Evolutionary conservation across 2,888 invertebrate genomes (phyloP).

Genomic region (Yponomeuta malinellus): DNA sequence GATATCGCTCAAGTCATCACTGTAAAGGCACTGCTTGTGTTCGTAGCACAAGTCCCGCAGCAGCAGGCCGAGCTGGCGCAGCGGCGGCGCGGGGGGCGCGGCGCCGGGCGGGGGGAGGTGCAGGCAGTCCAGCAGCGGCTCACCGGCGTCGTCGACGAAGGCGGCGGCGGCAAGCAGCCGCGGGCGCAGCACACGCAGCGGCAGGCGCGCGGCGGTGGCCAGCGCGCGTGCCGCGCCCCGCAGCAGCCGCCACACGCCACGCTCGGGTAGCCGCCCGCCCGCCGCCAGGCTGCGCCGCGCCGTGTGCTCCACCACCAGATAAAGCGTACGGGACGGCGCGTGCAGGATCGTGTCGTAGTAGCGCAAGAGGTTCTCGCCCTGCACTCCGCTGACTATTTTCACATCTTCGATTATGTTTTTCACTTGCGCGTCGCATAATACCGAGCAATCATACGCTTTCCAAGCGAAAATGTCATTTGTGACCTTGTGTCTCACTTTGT

Average conservation of each 20-base stretch:
- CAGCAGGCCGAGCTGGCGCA: slow-evolving; percentile 53
- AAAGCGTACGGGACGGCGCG: slow-evolving; percentile 62
- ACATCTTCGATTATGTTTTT: slow-evolving; percentile 61
- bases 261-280: slow-evolving; percentile 51
- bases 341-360: slow-evolving; percentile 67
- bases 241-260: slow-evolving; percentile 60
- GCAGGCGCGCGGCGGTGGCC: slow-evolving; percentile 42
- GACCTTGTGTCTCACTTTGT: slow-evolving; percentile 72
- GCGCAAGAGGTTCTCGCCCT: slow-evolving; percentile 50
- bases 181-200: slow-evolving; percentile 45
- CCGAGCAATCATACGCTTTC: slow-evolving; percentile 66
- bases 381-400: slow-evolving; percentile 54
- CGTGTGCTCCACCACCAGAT: slow-evolving; percentile 64
- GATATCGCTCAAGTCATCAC: slow-evolving; percentile 56
- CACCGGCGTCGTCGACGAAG: slow-evolving; percentile 50
- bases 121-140: slow-evolving; percentile 60
- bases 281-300: slow-evolving; percentile 52
- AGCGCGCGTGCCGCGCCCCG: slow-evolving; percentile 53
- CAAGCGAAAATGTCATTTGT: slow-evolving; percentile 68
- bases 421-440: slow-evolving; percentile 59
- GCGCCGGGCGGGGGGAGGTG: slow-evolving; percentile 32
- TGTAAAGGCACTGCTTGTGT: slow-evolving; percentile 38
- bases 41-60: slow-evolving; percentile 41
- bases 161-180: slow-evolving; percentile 46
- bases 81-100: slow-evolving; percentile 27